Evolutionary conservation across 2,113 vertebrate genomes (phyloP), one percentile per base, ranked within the genome.

Genomic region (Megatriorchis doriae): DNA sequence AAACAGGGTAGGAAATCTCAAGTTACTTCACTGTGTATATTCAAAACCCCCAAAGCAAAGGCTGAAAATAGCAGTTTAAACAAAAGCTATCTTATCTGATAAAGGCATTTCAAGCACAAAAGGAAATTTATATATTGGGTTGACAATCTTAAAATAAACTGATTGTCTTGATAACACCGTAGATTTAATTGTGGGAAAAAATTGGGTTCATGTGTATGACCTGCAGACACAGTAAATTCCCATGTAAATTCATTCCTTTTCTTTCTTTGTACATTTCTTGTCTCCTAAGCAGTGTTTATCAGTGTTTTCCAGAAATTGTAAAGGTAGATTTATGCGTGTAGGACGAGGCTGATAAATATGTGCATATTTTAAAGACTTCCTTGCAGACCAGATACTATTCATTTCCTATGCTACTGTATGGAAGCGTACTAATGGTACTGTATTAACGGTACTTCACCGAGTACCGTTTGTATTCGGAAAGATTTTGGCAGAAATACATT

Each of bases 71-170:
- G 97, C 94, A 96, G 87, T 97, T 98, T 98, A 98, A 98, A 98
- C 98, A 98, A 98, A 98, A 97, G 96, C 97, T 97, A 95, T 97
- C 97, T 98, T 98, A 98, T 98, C 98, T 97, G 98, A 98, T 98
- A 97, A 94, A 97, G 95, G 97, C 95, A 93, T 98, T 98, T 98
- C 94, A 98, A 97, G 96, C 94, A 98, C 97, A 98, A 98, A 98
- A 98, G 98, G 97, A 98, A 98, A 98, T 98, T 98, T 98, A 98
- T 98, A 97, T 97, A 97, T 98, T 96, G 91, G 95, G 90, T 94
- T 97, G 97, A 96, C 96, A 96, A 96, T 97, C 98, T 98, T 97
- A 97, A 98, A 98, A 98, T 98, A 98, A 98, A 98, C 97, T 27
- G 96, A 98, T 98, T 96, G 63, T 93, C 95, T 96, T 97, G 98